Evolutionary conservation across 2,797 vertebrate species (phyloP), one percentile per base, ranked within the genome.

Genomic region (Phrynocephalus guinanensis): DNA sequence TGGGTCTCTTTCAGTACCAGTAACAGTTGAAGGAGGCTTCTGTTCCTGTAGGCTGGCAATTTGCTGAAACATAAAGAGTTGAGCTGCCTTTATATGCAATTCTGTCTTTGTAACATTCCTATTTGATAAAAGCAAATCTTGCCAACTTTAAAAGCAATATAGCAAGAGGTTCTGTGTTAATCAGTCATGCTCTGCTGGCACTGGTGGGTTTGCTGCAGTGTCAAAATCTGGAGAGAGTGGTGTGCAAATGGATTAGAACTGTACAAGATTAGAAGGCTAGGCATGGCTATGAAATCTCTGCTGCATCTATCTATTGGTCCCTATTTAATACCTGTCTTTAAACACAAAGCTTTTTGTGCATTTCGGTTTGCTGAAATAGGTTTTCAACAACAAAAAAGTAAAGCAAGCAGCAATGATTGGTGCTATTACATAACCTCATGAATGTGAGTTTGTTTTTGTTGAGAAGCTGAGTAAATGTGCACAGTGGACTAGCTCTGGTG

Each of bases 111-210:
- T 80, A 44, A 2, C 1, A 0, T 0, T 2, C 5, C 28, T 15
- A 82, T 11, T 78, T 77, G n/a, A 6, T 9, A 30, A 0, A 22
- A 82, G 60, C 24, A 5, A 79, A 81, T 1, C 0, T 1, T 44
- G 20, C 26, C 18, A 22, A 18, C 8, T 60, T 0, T 4, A 44
- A 5, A 15, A 48, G 38, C 0, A 33, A 33, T 38, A 77, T 0
- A 3, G 63, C 67, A 1, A 0, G 1, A 60, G 73, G 33, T 7
- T 4, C n/a, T 84, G 0, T 0, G 63, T 50, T 67, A 30, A 56
- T 83, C 85, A 30, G 77, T 50, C 52, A 48, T 77, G 44, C 60
- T 73, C 2, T 0, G 3, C 6, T 16, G 30, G 38, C 60, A 50
- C 18, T 8, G 22, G 5, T 2, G 26, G 38, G 38, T 28, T 6